Evolutionary conservation across 2,888 invertebrate species (phyloP).

Genomic region (Caenorhabditis plicata): DNA sequence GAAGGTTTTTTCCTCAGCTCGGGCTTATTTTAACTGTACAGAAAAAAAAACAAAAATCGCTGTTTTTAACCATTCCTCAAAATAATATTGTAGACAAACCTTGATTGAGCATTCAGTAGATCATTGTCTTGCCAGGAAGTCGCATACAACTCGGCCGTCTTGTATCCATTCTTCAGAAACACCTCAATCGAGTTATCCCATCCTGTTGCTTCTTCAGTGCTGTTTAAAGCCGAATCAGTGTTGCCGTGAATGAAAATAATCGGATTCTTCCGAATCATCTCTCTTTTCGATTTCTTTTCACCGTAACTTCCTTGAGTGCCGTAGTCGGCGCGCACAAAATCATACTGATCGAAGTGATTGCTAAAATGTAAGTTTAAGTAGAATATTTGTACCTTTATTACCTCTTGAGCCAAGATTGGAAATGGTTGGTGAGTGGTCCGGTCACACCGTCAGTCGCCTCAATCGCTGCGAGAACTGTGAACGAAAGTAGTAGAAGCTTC

Average conservation of each 20-base stretch:
- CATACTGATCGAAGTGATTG: slow-evolving; percentile 29
- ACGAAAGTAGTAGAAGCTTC: background rate
- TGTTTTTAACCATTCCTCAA: background rate
- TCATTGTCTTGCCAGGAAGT: slow-evolving; percentile 54
- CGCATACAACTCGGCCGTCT: slow-evolving; percentile 48
- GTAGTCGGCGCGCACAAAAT: slow-evolving; percentile 35
- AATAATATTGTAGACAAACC: slow-evolving; percentile 11
- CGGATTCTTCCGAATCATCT: slow-evolving; percentile 11
- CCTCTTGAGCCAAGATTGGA: slow-evolving; percentile 29
- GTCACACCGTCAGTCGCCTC: background rate
- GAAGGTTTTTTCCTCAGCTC: no score
- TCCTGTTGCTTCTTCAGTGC: slow-evolving; percentile 29
- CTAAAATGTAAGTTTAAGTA: slow-evolving; percentile 16
- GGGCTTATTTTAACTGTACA: no score
- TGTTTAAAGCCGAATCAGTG: slow-evolving; percentile 43
- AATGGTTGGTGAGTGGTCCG: slow-evolving; percentile 30
- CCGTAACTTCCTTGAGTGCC: slow-evolving; percentile 46
- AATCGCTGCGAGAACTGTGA: background rate
- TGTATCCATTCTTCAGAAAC: slow-evolving; percentile 42
- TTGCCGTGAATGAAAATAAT: slow-evolving; percentile 52
- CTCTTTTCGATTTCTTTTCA: slow-evolving; percentile 18
- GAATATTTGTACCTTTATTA: background rate
- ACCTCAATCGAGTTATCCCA: slow-evolving; percentile 41
- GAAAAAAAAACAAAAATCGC: no score
- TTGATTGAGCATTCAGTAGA: slow-evolving; percentile 23